These are phyloP conservation scores for Drosophila flavopinicola DNA, from an alignment of 2,888 invertebrate genomes.

Conservation along the genomic window DNA sequence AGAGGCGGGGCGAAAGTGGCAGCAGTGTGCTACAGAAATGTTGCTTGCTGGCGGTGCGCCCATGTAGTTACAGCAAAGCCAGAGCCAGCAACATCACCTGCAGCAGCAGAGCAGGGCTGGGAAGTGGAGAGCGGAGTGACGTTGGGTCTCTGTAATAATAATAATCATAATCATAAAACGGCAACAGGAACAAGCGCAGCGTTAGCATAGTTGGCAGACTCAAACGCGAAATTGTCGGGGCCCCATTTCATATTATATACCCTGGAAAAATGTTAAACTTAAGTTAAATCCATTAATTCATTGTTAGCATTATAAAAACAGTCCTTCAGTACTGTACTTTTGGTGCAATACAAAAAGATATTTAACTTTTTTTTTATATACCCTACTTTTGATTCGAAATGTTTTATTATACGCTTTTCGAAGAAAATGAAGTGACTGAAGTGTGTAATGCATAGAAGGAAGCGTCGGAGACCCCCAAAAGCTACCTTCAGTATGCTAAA, in stretches of 20 bases:
- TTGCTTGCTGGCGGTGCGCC: conserved; percentile 52
- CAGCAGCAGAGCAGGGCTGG: neutral
- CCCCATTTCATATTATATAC: conserved; percentile 30
- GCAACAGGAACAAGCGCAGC: conserved; percentile 47
- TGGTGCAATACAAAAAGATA: too few relatives aligned
- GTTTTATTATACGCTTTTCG: too few relatives aligned
- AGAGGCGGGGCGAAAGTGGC: neutral
- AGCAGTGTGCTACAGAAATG: conserved; percentile 4
- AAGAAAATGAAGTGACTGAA: too few relatives aligned
- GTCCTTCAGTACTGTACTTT: too few relatives aligned
- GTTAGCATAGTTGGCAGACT: conserved; percentile 32
- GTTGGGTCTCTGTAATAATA: conserved; percentile 43
- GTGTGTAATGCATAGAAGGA: too few relatives aligned
- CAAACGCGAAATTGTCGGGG: conserved; percentile 37
- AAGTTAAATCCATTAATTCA: neutral
- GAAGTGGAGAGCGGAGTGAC: conserved; percentile 4
- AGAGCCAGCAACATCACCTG: neutral
- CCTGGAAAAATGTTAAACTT: neutral
- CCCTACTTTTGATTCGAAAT: too few relatives aligned
- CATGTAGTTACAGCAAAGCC: conserved; percentile 33
- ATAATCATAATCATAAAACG: conserved; percentile 65
- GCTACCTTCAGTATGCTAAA: too few relatives aligned
- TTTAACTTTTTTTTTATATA: too few relatives aligned
- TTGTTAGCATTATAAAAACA: too few relatives aligned
- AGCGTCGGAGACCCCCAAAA: too few relatives aligned